Base-by-base conservation (phyloP, 2,113 vertebrate genomes). In the Anhinga rufa region DNA sequence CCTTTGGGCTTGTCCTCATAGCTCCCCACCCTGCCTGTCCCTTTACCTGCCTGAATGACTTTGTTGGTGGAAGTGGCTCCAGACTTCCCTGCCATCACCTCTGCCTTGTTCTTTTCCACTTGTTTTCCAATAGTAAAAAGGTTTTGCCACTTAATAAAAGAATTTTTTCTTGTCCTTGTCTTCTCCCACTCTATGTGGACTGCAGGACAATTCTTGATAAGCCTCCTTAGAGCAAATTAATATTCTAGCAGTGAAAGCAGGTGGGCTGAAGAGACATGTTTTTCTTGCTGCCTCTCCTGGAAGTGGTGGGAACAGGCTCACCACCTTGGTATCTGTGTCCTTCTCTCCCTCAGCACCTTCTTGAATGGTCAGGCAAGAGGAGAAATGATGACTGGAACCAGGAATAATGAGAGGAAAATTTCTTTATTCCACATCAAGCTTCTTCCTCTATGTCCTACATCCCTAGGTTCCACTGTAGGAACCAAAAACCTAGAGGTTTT, bases 111-210 rank as follows among this genome's bases (percentile, higher is more conserved):
- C 13, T 18, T 81, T 81, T 78, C 58, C 34, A 75, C 32, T 60
- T 0, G 1, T 62, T 82, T 83, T 34, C 21, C 44, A 65, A 7
- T 0, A 29, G 6, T 12, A 46, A 55, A 51, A 38, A 55, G 6
- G 2, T 34, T 90, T 36, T 32, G 32, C 6, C 22, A 21, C 32
- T 51, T 28, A 48, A 42, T 7, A 77, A 44, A 65, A 44, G 7
- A 4, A 1, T 7, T 61, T 44, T 61, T 42, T 44, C 32, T 75
- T 48, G 46, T 55, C 16, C 34, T 72, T 5, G 5, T 26, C 22
- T 55, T 26, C 15, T 51, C 38, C 15, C 18, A 12, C 38, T 40
- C 61, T 31, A 12, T 38, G 5, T 2, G 42, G 58, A 9, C 15
- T 58, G 28, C 42, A 71, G 49, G 20, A 25, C 19, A 71, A 14